Conservation (phyloP, 2,888 invertebrate species). For the Eilema griseolum region DNA sequence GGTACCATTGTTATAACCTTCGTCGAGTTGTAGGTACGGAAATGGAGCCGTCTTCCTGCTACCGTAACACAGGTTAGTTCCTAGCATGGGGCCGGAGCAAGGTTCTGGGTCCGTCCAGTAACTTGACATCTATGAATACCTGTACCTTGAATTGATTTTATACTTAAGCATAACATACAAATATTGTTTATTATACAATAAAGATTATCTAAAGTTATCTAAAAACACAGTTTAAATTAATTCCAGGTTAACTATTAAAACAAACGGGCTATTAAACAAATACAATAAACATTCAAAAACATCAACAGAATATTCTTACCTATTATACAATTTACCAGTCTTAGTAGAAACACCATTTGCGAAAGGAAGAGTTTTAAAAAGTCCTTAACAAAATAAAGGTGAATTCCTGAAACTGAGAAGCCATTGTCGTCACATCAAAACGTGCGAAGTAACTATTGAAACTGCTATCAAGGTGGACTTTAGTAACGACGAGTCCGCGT, state of each 20-base stretch:
- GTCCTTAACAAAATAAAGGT: constrained; percentile 42
- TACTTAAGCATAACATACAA: too few relatives aligned
- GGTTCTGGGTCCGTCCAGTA: too few relatives aligned
- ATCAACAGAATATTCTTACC: background rate
- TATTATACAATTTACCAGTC: background rate
- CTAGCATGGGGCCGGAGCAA: too few relatives aligned
- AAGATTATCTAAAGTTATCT: too few relatives aligned
- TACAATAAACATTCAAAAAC: background rate
- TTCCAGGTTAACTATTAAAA: background rate
- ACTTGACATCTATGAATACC: too few relatives aligned
- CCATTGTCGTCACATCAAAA: constrained; percentile 32
- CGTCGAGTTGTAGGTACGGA: too few relatives aligned
- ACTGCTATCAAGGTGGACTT: constrained; percentile 78
- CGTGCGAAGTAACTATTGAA: constrained; percentile 56
- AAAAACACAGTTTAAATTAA: background rate
- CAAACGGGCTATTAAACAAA: background rate
- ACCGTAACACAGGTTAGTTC: too few relatives aligned
- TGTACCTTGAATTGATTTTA: too few relatives aligned
- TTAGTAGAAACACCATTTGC: background rate
- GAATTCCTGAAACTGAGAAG: constrained; percentile 33
- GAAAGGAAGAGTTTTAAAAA: constrained; percentile 24
- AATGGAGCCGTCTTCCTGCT: too few relatives aligned
- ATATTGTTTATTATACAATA: too few relatives aligned
- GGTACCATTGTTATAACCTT: too few relatives aligned
- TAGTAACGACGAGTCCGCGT: constrained; percentile 27